Conservation (phyloP, 2,113 vertebrate species). For the Dromaius novaehollandiae region DNA sequence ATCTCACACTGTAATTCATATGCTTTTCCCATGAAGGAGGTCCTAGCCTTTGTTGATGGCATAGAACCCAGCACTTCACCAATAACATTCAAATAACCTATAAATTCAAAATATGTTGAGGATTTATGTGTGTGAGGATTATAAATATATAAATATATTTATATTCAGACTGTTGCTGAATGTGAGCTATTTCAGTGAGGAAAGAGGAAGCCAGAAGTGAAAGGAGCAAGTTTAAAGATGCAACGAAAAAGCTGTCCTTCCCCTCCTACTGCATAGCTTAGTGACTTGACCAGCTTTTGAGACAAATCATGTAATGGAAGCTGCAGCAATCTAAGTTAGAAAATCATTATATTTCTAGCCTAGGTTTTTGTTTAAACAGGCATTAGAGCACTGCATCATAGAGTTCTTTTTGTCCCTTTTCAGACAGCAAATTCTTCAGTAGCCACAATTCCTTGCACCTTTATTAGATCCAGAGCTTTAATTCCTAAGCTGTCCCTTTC, state of each 20-base stretch:
- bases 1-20: background rate
- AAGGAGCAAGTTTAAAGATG: background rate
- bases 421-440: background rate
- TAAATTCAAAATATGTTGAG: background rate
- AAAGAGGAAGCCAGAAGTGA: fast-evolving
- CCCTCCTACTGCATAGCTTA: background rate
- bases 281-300: background rate
- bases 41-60: background rate
- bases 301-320: background rate
- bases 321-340: background rate
- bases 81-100: background rate
- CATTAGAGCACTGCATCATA: background rate
- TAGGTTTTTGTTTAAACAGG: background rate
- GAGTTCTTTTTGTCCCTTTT: background rate
- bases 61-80: background rate
- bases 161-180: background rate
- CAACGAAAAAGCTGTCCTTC: background rate
- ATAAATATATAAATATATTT: too few species aligned
- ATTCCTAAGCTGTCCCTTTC: background rate
- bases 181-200: background rate
- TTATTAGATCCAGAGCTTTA: background rate
- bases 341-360: background rate
- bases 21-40: background rate
- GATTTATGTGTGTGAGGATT: background rate
- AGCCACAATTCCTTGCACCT: background rate